A percentile compares a stretch with the other conserved stretches of the same genome.
Conservation (phyloP, 1,140 invertebrate species). For the Anoplophora glabripennis region DNA sequence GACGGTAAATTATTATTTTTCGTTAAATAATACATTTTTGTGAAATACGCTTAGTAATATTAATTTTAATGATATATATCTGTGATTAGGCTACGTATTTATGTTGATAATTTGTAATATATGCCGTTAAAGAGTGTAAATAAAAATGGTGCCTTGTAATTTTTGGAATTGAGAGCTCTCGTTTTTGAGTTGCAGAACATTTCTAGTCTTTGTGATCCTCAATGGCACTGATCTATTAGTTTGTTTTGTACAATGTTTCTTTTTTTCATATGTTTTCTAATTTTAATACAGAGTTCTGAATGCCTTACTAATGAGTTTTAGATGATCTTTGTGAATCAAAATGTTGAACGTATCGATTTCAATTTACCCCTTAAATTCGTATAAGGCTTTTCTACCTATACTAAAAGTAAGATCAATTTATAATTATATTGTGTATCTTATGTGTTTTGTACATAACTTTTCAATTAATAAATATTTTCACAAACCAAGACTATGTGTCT, state of each 20-base stretch:
- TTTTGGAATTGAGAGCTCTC: slow-evolving; percentile 17
- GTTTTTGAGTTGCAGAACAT: slow-evolving; percentile 14
- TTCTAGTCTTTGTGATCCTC: slow-evolving; percentile 18
- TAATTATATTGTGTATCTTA: slow-evolving; percentile 21
- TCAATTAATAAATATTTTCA: slow-evolving; percentile 22
- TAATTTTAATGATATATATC: slow-evolving; percentile 6
- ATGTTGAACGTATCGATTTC: background rate
- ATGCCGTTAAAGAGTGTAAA: slow-evolving; percentile 12
- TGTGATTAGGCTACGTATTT: slow-evolving; percentile 21
- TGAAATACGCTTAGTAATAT: background rate
- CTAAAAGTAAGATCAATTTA: slow-evolving; percentile 15
- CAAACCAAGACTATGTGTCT: background rate
- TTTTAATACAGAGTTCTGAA: background rate
- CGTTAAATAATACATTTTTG: no score
- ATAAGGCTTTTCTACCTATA: slow-evolving; percentile 18
- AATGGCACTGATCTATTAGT: slow-evolving; percentile 17
- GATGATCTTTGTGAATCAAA: background rate
- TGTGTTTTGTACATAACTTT: slow-evolving; percentile 32
- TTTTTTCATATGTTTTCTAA: slow-evolving; percentile 8
- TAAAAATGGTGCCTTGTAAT: slow-evolving; percentile 19
- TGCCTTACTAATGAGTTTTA: background rate
- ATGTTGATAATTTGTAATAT: slow-evolving; percentile 15
- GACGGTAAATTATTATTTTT: slow-evolving; percentile 4
- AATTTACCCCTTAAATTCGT: slow-evolving; percentile 1
- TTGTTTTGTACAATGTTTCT: slow-evolving; percentile 9